Conservation (phyloP, 2,797 vertebrate genomes). For the Coregonus sp. region DNA sequence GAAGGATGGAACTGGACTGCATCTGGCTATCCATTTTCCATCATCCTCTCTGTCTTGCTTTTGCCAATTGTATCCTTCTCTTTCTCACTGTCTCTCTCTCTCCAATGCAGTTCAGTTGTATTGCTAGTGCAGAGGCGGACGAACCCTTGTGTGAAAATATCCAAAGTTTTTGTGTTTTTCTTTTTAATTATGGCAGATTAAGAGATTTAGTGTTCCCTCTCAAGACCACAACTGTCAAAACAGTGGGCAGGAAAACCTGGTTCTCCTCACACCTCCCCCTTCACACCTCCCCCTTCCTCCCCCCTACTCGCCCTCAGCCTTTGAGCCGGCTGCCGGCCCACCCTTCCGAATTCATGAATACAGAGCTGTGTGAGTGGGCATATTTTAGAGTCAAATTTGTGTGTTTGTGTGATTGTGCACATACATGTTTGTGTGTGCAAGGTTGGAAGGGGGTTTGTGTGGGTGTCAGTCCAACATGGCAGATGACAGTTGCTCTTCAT, state of each 20-base stretch:
- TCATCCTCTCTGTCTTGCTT: conserved; percentile 1
- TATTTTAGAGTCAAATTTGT: conserved; percentile 69
- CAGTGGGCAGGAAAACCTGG: conserved; percentile 59
- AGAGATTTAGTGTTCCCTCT: conserved; percentile 72
- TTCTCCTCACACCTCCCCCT: conserved; percentile 27
- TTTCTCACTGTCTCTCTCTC: conserved; percentile 8
- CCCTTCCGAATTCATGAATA: conserved; percentile 59
- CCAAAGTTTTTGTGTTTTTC: conserved; percentile 64
- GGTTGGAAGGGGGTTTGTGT: conserved; percentile 19
- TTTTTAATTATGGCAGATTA: conserved; percentile 77
- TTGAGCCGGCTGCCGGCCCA: conserved; percentile 28
- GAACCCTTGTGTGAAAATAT: conserved; percentile 62
- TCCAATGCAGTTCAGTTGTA: neutral
- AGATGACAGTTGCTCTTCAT: neutral
- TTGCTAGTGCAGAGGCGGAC: conserved; percentile 39
- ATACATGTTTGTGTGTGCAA: conserved; percentile 24
- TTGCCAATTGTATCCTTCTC: neutral
- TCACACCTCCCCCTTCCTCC: conserved; percentile 11
- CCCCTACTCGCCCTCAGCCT: conserved; percentile 2
- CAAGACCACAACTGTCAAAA: conserved; percentile 77
- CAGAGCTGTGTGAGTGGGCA: conserved; percentile 70
- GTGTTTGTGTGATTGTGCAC: conserved; percentile 38
- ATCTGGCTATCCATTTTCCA: neutral
- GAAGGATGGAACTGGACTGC: neutral
- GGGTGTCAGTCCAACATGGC: neutral